Percentiles rank a stretch among this genome's conserved stretches.
Evolutionary conservation across 2,888 invertebrate species (phyloP).

Genomic region (Orchestes rusci): DNA sequence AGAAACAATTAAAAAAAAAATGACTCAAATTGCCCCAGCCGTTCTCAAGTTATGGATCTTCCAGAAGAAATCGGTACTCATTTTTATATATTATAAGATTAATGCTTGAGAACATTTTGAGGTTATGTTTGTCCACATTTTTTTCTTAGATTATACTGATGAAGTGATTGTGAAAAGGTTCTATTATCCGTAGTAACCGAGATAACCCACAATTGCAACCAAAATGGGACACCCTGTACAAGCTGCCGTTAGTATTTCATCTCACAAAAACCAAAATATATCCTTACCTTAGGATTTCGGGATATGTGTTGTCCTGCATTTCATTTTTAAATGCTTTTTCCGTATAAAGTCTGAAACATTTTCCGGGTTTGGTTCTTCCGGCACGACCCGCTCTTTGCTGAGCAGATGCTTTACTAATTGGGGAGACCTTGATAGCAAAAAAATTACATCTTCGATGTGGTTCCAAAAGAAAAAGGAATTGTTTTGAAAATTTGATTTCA

Average conservation of each 20-base stretch:
- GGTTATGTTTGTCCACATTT: neutral
- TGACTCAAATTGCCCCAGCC: no score
- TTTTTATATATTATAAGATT: no score
- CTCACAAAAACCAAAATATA: neutral
- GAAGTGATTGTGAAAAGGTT: neutral
- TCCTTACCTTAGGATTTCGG: constrained; percentile 67
- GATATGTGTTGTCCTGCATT: constrained; percentile 99
- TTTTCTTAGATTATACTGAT: neutral
- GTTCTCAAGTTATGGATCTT: no score
- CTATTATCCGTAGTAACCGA: neutral
- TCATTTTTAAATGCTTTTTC: constrained; percentile 94
- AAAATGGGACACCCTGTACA: no score
- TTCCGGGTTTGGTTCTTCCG: constrained; percentile 95
- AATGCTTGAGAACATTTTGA: no score
- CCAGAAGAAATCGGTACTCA: no score
- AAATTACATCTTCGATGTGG: no score
- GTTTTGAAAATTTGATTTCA: no score
- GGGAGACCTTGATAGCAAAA: no score
- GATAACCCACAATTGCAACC: no score
- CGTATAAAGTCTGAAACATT: constrained; percentile 94
- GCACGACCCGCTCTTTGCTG: constrained; percentile 96
- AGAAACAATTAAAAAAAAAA: no score
- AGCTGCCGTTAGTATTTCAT: neutral
- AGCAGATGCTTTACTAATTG: constrained; percentile 98
- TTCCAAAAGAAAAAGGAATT: no score